Percentiles rank a stretch among this genome's conserved stretches.
These are phyloP conservation scores for Diplosoma virens DNA, from an alignment of 23 tunicate genomes.

Conservation along the genomic window DNA sequence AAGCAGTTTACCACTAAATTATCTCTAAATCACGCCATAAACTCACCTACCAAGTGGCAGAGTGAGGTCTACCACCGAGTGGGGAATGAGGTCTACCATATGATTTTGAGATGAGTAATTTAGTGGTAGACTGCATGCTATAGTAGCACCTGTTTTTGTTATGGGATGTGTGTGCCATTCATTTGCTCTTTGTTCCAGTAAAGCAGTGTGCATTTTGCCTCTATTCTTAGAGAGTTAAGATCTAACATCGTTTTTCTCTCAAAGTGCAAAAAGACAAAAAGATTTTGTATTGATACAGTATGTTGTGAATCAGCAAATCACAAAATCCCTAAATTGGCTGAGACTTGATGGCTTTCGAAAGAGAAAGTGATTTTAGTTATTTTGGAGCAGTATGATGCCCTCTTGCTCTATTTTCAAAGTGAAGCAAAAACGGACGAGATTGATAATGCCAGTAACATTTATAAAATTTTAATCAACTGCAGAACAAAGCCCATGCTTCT, in stretches of 20 bases:
- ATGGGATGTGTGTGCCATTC: not conserved
- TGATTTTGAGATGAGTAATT: too few relatives aligned
- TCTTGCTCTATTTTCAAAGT: not conserved
- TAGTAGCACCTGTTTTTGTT: not conserved
- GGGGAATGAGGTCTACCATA: too few relatives aligned
- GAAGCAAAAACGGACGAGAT: not conserved
- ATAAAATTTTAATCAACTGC: not conserved
- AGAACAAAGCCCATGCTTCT: slow-evolving; percentile 12
- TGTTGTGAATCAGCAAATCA: not conserved
- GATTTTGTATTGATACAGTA: not conserved
- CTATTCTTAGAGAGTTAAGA: not conserved
- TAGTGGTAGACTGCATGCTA: too few relatives aligned
- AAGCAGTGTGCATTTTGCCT: not conserved
- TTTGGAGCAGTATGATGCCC: not conserved
- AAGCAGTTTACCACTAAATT: too few relatives aligned
- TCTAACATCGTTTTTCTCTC: not conserved
- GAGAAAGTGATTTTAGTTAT: not conserved
- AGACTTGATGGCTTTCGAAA: not conserved
- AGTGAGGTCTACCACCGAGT: too few relatives aligned
- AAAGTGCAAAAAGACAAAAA: not conserved
- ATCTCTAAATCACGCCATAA: too few relatives aligned
- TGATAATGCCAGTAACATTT: not conserved
- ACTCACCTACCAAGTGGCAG: too few relatives aligned
- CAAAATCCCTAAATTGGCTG: not conserved
- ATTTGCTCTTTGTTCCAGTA: not conserved